Evolutionary conservation across 2,113 vertebrate species (phyloP).

Genomic region (Lynx canadensis): DNA sequence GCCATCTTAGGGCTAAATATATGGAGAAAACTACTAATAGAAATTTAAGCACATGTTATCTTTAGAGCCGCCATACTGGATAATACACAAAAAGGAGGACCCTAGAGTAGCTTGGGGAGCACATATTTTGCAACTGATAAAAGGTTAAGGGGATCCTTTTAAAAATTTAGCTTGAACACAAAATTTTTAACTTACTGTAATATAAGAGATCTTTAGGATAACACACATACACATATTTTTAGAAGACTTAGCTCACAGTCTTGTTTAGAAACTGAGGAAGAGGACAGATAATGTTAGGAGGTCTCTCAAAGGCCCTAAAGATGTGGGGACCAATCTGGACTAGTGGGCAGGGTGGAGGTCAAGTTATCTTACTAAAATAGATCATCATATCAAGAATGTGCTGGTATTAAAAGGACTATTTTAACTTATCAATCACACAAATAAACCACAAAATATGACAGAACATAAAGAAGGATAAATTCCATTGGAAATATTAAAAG

Average conservation of each 20-base stretch:
- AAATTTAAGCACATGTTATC: not conserved
- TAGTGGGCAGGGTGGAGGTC: not conserved
- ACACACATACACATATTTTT: not conserved
- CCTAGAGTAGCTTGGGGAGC: not conserved
- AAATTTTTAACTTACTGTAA: slow-evolving; percentile 40
- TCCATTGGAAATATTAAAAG: slow-evolving; percentile 20
- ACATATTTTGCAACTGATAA: slow-evolving; percentile 15
- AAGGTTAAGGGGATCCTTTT: not conserved
- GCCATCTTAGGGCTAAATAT: not conserved
- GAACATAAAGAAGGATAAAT: not conserved
- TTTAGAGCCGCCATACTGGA: not conserved
- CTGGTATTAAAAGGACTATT: not conserved
- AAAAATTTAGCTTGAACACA: slow-evolving; percentile 26
- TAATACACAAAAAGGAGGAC: not conserved
- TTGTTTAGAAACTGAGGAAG: slow-evolving; percentile 11
- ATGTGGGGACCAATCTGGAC: not conserved
- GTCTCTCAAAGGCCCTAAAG: slow-evolving; percentile 1
- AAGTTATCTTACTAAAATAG: slow-evolving; percentile 12
- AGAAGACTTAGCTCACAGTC: slow-evolving; percentile 1
- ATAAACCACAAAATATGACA: slow-evolving; percentile 52
- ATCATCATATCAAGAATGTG: slow-evolving; percentile 4
- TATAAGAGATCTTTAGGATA: slow-evolving; percentile 13
- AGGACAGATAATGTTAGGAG: not conserved
- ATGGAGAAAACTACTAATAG: not conserved
- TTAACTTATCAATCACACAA: not conserved